phyloP scores from a whole-genome alignment of 1,140 invertebrate genomes.

The Apis laboriosa region DNA sequence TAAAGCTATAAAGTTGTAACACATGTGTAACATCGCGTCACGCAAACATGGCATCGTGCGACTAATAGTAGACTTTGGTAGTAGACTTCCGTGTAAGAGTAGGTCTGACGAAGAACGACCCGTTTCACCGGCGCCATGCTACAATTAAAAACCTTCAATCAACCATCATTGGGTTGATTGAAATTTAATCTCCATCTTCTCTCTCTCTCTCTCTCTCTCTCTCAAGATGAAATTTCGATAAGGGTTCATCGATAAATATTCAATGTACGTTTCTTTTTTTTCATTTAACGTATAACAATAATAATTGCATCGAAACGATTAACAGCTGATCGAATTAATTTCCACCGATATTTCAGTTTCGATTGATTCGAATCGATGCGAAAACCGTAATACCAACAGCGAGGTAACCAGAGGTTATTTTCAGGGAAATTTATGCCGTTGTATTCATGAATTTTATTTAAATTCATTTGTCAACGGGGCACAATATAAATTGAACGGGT shows the following conservation, averaged over 20 bases:
- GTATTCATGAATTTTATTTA: constrained; percentile 39
- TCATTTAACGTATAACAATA: background rate
- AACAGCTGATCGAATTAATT: background rate
- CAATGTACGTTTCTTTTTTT: background rate
- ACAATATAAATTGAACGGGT: constrained; percentile 9
- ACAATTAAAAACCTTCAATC: constrained; percentile 24
- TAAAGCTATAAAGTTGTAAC: constrained; percentile 31
- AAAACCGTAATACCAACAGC: background rate
- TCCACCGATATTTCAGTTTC: background rate
- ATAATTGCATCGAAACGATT: background rate
- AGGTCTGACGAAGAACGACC: constrained; percentile 25
- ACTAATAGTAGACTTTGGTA: constrained; percentile 31
- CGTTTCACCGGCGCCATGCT: background rate
- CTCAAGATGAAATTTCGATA: too few species aligned
- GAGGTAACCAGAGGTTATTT: background rate
- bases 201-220: too few species aligned
- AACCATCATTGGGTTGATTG: constrained; percentile 13
- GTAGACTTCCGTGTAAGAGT: constrained; percentile 6
- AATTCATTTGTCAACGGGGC: constrained; percentile 17
- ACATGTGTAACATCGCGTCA: constrained; percentile 42
- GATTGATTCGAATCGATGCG: background rate
- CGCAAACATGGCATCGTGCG: background rate
- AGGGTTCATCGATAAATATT: too few species aligned
- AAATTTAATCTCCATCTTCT: constrained; percentile 25
- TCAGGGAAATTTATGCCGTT: constrained; percentile 21